A percentile compares a stretch with the other conserved stretches of the same genome.
Conservation (phyloP, 2,888 invertebrate genomes). For the Cistogaster globosa region DNA sequence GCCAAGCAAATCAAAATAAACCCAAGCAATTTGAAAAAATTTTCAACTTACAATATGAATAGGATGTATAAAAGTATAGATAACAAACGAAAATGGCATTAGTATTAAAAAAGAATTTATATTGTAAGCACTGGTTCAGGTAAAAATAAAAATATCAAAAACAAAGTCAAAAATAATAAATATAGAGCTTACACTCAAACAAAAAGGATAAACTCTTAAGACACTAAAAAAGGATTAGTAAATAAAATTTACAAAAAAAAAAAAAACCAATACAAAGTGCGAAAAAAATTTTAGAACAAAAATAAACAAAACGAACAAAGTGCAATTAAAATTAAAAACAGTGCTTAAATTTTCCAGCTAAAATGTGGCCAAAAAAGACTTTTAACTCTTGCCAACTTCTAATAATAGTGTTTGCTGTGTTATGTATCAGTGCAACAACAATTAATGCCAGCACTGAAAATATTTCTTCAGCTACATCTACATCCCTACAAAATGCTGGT, state of each 20-base stretch:
- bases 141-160: not conserved
- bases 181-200: constrained; percentile 39
- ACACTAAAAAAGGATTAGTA: constrained; percentile 22
- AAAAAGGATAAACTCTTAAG: constrained; percentile 49
- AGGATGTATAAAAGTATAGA: constrained; percentile 64
- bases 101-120: constrained; percentile 68
- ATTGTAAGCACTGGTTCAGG: constrained; percentile 51
- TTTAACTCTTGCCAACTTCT: constrained; percentile 60
- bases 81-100: constrained; percentile 60
- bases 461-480: constrained; percentile 72
- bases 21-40: constrained; percentile 39
- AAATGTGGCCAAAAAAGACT: constrained; percentile 75
- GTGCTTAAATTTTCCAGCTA: constrained; percentile 8
- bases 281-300: constrained; percentile 7
- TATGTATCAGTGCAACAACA: constrained; percentile 63
- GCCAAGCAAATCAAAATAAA: constrained; percentile 54
- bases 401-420: constrained; percentile 59
- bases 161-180: not conserved
- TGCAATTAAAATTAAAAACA: constrained; percentile 8
- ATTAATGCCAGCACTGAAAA: constrained; percentile 79
- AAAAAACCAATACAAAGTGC: constrained; percentile 9
- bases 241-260: constrained; percentile 22
- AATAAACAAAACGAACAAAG: not conserved
- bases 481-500: constrained; percentile 84
- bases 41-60: constrained; percentile 60